Evolutionary conservation across 2,888 invertebrate genomes (phyloP).

Genomic region (Trilocha varians): DNA sequence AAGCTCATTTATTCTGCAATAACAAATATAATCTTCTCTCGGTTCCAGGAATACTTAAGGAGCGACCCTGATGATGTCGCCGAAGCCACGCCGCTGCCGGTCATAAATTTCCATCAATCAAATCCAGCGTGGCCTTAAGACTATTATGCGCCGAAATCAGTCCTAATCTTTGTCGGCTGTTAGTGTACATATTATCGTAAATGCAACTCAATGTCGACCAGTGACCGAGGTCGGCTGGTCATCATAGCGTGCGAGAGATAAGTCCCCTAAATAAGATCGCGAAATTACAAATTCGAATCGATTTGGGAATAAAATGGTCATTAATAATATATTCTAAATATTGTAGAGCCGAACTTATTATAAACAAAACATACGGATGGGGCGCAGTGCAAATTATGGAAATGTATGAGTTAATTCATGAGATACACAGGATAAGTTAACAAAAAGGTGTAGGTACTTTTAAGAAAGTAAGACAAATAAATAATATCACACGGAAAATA

Average conservation of each 20-base stretch:
- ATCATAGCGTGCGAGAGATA: background rate
- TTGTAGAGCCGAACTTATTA: too few relatives aligned
- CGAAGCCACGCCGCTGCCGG: slow-evolving; percentile 41
- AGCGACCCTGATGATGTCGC: slow-evolving; percentile 3
- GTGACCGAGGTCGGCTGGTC: background rate
- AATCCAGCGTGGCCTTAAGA: slow-evolving; percentile 45
- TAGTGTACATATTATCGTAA: slow-evolving; percentile 36
- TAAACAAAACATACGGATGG: too few relatives aligned
- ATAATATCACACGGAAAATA: too few relatives aligned
- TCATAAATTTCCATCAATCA: slow-evolving; percentile 48
- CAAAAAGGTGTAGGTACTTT: too few relatives aligned
- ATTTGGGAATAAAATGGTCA: too few relatives aligned
- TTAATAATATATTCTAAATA: too few relatives aligned
- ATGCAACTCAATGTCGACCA: slow-evolving; percentile 48
- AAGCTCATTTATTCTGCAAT: background rate
- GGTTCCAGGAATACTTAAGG: background rate
- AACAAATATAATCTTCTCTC: background rate
- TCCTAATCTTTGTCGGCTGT: slow-evolving; percentile 41
- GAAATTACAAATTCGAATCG: background rate
- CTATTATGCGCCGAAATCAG: slow-evolving; percentile 49
- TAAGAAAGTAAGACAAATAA: too few relatives aligned
- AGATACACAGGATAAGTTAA: too few relatives aligned
- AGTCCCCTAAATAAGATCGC: background rate
- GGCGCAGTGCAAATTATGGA: too few relatives aligned
- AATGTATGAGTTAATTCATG: too few relatives aligned